Evolutionary conservation across 2,113 vertebrate species (phyloP).

Genomic region (Tragelaphus imberbis): DNA sequence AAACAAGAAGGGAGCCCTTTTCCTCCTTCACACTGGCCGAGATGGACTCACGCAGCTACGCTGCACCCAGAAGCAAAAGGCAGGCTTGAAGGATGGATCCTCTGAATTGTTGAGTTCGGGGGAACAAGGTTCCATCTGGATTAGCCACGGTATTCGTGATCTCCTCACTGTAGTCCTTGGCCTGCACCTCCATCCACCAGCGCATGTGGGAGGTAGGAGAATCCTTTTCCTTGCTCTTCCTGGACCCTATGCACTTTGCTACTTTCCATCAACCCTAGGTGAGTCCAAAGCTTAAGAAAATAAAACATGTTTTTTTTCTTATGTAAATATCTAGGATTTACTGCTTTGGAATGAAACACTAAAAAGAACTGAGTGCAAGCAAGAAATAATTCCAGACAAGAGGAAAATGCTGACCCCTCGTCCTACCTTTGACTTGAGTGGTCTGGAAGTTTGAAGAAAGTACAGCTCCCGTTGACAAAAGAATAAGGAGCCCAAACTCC

Average conservation of each 20-base stretch:
- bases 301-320: background rate
- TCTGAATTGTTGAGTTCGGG: background rate
- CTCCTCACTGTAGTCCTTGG: no score
- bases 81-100: background rate
- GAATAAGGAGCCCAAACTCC: background rate
- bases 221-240: background rate
- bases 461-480: background rate
- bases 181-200: fast-evolving
- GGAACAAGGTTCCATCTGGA: no score
- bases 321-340: background rate
- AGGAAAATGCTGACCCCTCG: background rate
- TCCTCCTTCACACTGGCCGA: background rate
- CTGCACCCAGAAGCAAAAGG: background rate
- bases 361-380: background rate
- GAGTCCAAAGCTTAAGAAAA: background rate
- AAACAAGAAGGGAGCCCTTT: background rate
- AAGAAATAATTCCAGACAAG: background rate
- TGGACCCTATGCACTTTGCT: background rate
- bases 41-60: background rate
- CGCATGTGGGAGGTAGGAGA: background rate
- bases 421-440: background rate
- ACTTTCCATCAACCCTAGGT: background rate
- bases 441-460: background rate
- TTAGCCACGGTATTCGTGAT: fast-evolving
- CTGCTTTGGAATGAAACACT: background rate